Percentiles rank a stretch among this genome's conserved stretches.
These are phyloP conservation scores for Caprella mutica DNA, from an alignment of 2,888 invertebrate species.

Conservation along the genomic window DNA sequence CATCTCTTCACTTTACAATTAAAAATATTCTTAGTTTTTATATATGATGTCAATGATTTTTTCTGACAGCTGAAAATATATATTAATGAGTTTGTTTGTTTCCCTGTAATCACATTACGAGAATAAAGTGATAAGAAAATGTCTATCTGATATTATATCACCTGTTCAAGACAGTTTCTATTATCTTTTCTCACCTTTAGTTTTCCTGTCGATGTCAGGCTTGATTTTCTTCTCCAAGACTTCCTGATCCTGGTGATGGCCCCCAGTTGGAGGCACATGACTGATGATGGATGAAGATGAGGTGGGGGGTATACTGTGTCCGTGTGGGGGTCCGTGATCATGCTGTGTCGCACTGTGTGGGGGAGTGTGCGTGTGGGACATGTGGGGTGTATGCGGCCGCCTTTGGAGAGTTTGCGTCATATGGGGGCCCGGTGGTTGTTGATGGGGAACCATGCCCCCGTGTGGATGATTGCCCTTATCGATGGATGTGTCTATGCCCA, in stretches of 20 bases:
- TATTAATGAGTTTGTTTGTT: no score
- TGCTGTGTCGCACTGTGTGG: conserved; percentile 8
- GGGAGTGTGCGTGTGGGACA: conserved; percentile 5
- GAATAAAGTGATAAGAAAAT: no score
- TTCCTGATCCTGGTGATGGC: not conserved
- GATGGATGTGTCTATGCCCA: conserved; percentile 23
- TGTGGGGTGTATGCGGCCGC: not conserved
- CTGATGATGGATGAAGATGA: not conserved
- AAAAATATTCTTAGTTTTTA: no score
- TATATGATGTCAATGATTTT: no score
- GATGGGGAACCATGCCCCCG: conserved; percentile 1
- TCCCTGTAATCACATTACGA: no score
- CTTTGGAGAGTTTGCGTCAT: not conserved
- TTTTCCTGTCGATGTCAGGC: conserved; percentile 8
- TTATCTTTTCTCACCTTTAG: no score
- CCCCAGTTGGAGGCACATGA: not conserved
- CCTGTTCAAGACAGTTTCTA: no score
- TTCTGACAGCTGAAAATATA: no score
- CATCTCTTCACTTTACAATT: no score
- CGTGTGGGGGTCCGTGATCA: conserved; percentile 9
- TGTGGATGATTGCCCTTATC: conserved; percentile 11
- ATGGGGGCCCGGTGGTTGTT: not conserved
- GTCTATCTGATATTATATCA: no score
- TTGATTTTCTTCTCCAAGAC: not conserved
- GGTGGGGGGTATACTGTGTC: not conserved